A percentile compares a stretch with the other conserved stretches of the same genome.
Evolutionary conservation across 1,140 invertebrate genomes (phyloP).

Genomic region (Drosophila pandora): DNA sequence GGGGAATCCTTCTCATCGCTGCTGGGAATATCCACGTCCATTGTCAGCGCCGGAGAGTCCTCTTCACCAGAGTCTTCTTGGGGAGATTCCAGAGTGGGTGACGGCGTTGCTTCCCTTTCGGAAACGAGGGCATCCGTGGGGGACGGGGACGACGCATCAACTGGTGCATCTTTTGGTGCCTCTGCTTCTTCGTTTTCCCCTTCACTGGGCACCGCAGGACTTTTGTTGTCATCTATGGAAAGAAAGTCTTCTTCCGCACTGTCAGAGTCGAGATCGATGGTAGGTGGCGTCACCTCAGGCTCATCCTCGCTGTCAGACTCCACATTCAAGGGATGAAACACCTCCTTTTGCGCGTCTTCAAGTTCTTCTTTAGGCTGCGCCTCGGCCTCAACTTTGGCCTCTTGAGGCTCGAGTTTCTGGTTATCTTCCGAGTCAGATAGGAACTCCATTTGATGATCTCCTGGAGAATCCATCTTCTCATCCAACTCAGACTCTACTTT

Average conservation of each 20-base stretch:
- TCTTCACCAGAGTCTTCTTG: conserved; percentile 23
- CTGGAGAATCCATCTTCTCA: not conserved
- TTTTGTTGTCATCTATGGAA: conserved; percentile 18
- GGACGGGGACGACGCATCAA: not conserved
- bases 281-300: not conserved
- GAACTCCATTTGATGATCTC: conserved; percentile 12
- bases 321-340: not conserved
- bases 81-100: not conserved
- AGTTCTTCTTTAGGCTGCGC: not conserved
- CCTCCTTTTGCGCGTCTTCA: not conserved
- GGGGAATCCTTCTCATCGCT: conserved; percentile 21
- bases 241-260: conserved; percentile 13
- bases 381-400: too few species aligned
- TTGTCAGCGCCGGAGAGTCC: conserved; percentile 41
- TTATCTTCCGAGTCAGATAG: conserved; percentile 3
- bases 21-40: conserved; percentile 39
- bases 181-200: not conserved
- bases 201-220: conserved; percentile 4
- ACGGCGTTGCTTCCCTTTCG: not conserved
- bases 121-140: too few species aligned
- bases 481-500: conserved; percentile 4
- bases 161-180: not conserved
- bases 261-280: conserved; percentile 26
- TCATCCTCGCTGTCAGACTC: conserved; percentile 8
- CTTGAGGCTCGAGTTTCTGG: not conserved